Evolutionary conservation across 1,140 invertebrate species (phyloP).

Genomic region (Coptotermes formosanus): DNA sequence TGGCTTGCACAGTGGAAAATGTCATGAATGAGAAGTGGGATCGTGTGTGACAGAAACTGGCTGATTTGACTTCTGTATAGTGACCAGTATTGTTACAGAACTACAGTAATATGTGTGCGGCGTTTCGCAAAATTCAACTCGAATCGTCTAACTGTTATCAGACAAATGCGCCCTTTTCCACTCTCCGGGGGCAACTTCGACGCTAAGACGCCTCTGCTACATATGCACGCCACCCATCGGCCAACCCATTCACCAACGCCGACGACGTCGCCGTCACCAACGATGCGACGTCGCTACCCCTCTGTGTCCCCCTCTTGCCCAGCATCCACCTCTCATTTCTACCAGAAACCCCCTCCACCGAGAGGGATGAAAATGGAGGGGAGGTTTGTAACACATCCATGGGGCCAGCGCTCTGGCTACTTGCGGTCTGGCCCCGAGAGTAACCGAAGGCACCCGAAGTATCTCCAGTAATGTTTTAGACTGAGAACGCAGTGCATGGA

Average conservation of each 20-base stretch:
- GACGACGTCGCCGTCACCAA: constrained; percentile 1
- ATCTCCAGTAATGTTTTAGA: neutral
- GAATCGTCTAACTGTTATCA: too few relatives aligned
- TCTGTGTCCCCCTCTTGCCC: constrained; percentile 5
- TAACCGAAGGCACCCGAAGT: constrained; percentile 8
- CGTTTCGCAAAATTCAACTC: too few relatives aligned
- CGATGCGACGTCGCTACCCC: constrained; percentile 1
- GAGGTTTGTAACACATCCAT: constrained; percentile 16
- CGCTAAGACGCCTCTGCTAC: neutral
- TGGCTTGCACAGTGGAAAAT: too few relatives aligned
- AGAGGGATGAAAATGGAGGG: constrained; percentile 12
- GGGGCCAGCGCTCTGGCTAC: constrained; percentile 8
- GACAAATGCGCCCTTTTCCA: neutral
- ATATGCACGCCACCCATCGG: neutral
- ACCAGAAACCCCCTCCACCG: neutral
- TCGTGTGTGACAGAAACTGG: too few relatives aligned
- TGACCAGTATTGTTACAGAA: too few relatives aligned
- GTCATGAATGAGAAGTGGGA: too few relatives aligned
- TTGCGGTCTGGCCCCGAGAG: constrained; percentile 14
- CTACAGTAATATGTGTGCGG: too few relatives aligned
- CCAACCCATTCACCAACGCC: neutral
- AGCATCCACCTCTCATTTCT: constrained; percentile 4
- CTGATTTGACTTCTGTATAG: too few relatives aligned
- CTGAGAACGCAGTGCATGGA: neutral
- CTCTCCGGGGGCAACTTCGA: neutral